Evolutionary conservation across 2,113 vertebrate genomes (phyloP).

Genomic region (Mobula hypostoma): DNA sequence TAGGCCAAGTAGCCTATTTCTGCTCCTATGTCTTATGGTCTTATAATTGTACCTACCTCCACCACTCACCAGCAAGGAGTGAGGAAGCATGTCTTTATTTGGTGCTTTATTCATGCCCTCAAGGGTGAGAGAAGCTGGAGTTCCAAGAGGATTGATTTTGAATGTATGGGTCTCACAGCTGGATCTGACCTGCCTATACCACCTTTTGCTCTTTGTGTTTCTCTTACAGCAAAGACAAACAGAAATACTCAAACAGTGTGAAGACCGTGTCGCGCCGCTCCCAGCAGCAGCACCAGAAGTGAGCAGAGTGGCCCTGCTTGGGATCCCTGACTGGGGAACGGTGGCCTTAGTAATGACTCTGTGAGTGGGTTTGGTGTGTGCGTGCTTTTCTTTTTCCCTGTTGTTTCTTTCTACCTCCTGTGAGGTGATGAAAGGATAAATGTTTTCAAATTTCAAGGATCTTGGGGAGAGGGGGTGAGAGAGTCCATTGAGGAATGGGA

Average conservation of each 20-base stretch:
- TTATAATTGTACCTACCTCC: no score
- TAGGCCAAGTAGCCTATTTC: no score
- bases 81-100: neutral
- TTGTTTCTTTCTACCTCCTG: no score
- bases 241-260: slow-evolving; percentile 59
- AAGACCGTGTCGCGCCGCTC: slow-evolving; percentile 64
- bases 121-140: neutral
- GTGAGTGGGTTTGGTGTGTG: slow-evolving; percentile 13
- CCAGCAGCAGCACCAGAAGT: slow-evolving; percentile 50
- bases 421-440: neutral
- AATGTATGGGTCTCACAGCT: neutral
- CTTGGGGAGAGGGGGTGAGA: neutral
- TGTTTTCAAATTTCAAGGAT: slow-evolving; percentile 1
- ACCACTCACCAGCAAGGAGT: neutral
- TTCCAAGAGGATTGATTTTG: neutral
- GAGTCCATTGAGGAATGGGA: neutral
- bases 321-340: neutral
- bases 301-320: neutral
- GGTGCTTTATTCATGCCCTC: neutral
- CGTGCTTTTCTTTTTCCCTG: neutral
- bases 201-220: neutral
- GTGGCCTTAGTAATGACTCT: slow-evolving; percentile 30
- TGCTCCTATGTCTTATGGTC: no score
- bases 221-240: slow-evolving; percentile 62
- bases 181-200: neutral